These are phyloP conservation scores for Merluccius polli DNA, from an alignment of 2,797 vertebrate genomes.

Conservation along the genomic window DNA sequence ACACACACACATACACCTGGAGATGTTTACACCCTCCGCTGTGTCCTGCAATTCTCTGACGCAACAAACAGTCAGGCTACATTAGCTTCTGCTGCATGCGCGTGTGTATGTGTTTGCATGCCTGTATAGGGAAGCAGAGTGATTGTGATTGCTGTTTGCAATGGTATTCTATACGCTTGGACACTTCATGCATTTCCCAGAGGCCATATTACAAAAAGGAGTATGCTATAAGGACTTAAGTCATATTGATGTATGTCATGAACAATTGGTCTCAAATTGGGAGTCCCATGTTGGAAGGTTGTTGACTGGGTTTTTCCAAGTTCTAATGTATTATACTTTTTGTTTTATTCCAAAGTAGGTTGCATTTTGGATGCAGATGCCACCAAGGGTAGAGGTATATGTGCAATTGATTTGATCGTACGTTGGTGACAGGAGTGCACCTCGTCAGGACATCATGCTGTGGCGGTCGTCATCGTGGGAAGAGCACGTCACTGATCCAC, in stretches of 20 bases:
- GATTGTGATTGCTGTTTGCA: background rate
- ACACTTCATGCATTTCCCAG: too few relatives aligned
- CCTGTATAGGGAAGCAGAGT: background rate
- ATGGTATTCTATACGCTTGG: too few relatives aligned
- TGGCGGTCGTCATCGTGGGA: background rate
- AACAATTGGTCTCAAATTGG: too few relatives aligned
- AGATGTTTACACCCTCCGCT: slow-evolving; percentile 1
- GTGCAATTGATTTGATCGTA: background rate
- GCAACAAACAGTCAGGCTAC: slow-evolving; percentile 44
- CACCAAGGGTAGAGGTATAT: background rate
- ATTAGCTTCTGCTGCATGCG: slow-evolving; percentile 32
- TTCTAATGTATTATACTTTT: background rate
- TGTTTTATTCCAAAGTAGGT: background rate
- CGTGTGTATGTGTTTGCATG: slow-evolving; percentile 2
- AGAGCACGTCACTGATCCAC: background rate
- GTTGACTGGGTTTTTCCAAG: too few relatives aligned
- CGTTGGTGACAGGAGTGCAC: background rate
- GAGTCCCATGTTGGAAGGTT: too few relatives aligned
- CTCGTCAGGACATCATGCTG: background rate
- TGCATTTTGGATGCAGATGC: background rate
- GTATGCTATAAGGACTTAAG: too few relatives aligned
- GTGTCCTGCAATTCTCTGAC: slow-evolving; percentile 37
- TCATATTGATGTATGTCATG: too few relatives aligned
- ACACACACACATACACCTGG: background rate
- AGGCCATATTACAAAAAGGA: too few relatives aligned